Base-by-base conservation (phyloP, 1,140 invertebrate genomes). In the Galleria mellonella region DNA sequence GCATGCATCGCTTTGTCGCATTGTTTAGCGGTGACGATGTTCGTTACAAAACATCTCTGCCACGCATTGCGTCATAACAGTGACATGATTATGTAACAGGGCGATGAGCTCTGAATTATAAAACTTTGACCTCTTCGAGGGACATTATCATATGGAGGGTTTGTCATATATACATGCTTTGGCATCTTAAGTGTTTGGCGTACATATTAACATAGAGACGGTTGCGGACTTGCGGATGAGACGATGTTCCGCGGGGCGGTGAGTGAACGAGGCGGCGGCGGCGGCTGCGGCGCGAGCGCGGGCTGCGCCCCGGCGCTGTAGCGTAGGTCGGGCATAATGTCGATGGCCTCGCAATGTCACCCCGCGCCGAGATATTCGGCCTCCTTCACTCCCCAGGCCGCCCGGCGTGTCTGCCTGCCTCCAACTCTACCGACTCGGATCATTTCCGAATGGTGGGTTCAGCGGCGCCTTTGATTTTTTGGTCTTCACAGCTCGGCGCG, bases 261-360 rank as follows among this genome's bases (percentile, higher is more conserved):
- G 17, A 23, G 51, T 23, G 17, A 23, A 23, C 17, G 17, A 6
- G 17, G 17, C 17, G 17, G 45, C 55, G 17, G 17, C 17, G 17
- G 17, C 2, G 17, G 6, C 2, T 23, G 17, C 17, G 43, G 17
- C 6, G 17, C 17, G 43, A 59, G 36, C 61, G 55, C 54, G 51
- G 47, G 59, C 47, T 44, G 47, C 44, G 43, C 44, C 42, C 49
- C 47, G 48, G 37, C 32, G 54, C 55, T 52, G 75, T 76, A 68
- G 64, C 64, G 75, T 73, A 62, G 78, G 75, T 79, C 75, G 73
- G 64, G 62, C 64, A 66, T 32, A 65, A 56, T 65, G 72, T 83
- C 78, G 69, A 68, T 53, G 75, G 50, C 69, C 78, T 61, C 57
- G 58, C 78, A 79, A 79, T 79, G 78, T 83, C 78, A 78, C 78